Percentiles rank a stretch among this genome's conserved stretches.
Evolutionary conservation across 2,797 vertebrate species (phyloP).

Genomic region (Dermochelys coriacea): DNA sequence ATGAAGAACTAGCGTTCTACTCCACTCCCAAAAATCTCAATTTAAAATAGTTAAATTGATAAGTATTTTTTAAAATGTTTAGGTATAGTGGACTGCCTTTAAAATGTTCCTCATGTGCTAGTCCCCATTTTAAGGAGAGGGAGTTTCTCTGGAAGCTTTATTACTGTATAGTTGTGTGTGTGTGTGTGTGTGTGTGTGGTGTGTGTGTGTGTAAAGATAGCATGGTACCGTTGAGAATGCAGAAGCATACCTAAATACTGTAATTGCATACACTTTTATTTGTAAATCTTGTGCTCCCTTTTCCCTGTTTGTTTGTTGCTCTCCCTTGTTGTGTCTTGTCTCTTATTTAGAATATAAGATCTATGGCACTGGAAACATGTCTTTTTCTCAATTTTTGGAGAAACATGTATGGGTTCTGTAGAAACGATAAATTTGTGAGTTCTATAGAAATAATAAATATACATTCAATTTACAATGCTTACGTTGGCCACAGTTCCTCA

Average conservation of each 20-base stretch:
- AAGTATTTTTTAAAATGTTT: neutral
- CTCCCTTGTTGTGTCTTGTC: neutral
- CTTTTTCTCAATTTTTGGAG: neutral
- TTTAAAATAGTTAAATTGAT: neutral
- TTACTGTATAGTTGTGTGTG: neutral
- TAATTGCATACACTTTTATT: neutral
- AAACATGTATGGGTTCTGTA: no score
- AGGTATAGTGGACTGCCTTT: neutral
- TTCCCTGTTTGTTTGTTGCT: neutral
- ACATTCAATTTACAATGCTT: neutral
- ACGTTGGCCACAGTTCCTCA: neutral
- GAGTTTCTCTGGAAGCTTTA: neutral
- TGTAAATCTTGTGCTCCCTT: neutral
- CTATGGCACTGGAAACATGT: neutral
- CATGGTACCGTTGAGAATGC: neutral
- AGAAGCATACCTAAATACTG: neutral
- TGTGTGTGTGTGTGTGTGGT: neutral
- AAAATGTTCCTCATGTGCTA: neutral
- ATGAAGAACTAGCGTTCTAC: neutral
- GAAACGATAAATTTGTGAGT: neutral
- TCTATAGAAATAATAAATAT: neutral
- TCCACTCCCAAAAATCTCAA: neutral
- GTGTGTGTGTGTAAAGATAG: neutral
- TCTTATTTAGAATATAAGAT: neutral
- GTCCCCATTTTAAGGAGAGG: neutral